A percentile compares a stretch with the other conserved stretches of the same genome.
Evolutionary conservation across 2,888 invertebrate genomes (phyloP).

Genomic region (Drosophila leonis): DNA sequence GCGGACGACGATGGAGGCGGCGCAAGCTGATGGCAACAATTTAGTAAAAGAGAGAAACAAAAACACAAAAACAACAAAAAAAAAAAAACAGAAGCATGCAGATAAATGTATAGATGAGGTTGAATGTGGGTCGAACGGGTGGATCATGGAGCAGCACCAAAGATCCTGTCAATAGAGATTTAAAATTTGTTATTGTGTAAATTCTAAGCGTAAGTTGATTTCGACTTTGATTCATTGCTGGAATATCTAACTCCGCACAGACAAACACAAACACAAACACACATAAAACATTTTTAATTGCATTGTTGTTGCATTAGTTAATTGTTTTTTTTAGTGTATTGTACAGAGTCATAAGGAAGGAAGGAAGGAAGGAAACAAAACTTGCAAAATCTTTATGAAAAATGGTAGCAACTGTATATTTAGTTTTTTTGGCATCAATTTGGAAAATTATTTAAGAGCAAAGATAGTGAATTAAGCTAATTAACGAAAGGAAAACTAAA

Average conservation of each 20-base stretch:
- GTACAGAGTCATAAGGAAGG: slow-evolving; percentile 27
- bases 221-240: slow-evolving; percentile 19
- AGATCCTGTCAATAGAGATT: slow-evolving; percentile 62
- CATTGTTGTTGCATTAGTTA: slow-evolving; percentile 39
- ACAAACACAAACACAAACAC: slow-evolving; percentile 5
- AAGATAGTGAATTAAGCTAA: slow-evolving; percentile 36
- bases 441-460: slow-evolving; percentile 51
- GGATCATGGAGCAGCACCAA: slow-evolving; percentile 65
- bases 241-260: slow-evolving; percentile 2
- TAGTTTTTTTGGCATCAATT: slow-evolving; percentile 21
- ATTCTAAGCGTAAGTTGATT: slow-evolving; percentile 26
- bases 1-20: slow-evolving; percentile 6
- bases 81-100: slow-evolving; percentile 10
- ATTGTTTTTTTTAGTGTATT: slow-evolving; percentile 41
- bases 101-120: slow-evolving; percentile 26
- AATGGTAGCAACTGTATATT: slow-evolving; percentile 11
- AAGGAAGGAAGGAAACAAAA: background rate
- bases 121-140: slow-evolving; percentile 48
- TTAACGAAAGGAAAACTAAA: slow-evolving; percentile 19
- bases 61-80: background rate
- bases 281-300: background rate
- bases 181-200: slow-evolving; percentile 40
- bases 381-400: background rate
- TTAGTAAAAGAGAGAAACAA: background rate
- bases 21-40: slow-evolving; percentile 20